phyloP scores from a whole-genome alignment of 53 echinoderm and acorn worm species.

The Astropecten irregularis region DNA sequence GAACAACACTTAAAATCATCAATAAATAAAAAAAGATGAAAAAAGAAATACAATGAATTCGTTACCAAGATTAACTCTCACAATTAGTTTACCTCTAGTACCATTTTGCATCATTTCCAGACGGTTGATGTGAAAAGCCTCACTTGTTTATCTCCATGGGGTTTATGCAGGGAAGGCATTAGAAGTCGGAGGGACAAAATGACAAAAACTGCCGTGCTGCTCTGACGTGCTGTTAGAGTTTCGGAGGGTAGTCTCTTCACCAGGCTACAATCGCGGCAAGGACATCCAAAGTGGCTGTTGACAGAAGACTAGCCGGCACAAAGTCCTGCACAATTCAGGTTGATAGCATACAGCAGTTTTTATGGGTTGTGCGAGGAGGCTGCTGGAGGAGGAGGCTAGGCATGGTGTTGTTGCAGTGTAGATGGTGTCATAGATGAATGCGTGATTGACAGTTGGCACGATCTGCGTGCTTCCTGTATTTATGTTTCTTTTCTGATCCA shows the following conservation, averaged over 20 bases:
- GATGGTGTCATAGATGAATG: constrained; percentile 44
- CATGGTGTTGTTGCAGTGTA: constrained; percentile 27
- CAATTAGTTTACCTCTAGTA: constrained; percentile 34
- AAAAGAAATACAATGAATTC: too few species aligned
- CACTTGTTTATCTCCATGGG: not conserved
- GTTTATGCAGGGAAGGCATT: not conserved
- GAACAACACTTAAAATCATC: too few species aligned
- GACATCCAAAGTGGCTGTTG: too few species aligned
- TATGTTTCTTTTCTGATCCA: too few species aligned
- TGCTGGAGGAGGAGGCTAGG: constrained; percentile 23
- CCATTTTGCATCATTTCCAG: constrained; percentile 17
- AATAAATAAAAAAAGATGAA: too few species aligned
- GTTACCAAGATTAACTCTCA: too few species aligned
- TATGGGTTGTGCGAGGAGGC: not conserved
- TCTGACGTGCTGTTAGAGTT: too few species aligned
- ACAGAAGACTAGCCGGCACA: too few species aligned
- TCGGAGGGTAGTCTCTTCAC: too few species aligned
- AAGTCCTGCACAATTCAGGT: constrained; percentile 34
- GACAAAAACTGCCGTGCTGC: too few species aligned
- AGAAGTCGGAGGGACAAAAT: not conserved
- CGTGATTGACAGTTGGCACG: constrained; percentile 45
- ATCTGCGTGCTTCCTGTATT: constrained; percentile 22
- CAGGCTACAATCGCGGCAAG: too few species aligned
- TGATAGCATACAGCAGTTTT: constrained; percentile 15
- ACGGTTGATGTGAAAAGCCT: not conserved